Evolutionary conservation across 1,140 invertebrate genomes (phyloP), one percentile per base, ranked within the genome.

Genomic region (Cyclargus thomasi): DNA sequence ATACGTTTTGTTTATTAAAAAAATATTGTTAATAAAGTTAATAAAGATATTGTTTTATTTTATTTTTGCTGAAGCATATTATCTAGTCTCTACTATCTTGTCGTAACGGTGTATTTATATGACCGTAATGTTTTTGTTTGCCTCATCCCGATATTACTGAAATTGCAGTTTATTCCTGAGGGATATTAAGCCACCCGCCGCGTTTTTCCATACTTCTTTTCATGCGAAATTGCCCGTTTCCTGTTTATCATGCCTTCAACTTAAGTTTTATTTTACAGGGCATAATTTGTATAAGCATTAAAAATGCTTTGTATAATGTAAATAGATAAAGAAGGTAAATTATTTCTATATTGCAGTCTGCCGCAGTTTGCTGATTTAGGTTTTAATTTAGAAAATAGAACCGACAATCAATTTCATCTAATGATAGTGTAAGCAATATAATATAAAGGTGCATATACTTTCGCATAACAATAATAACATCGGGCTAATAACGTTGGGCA

Each of bases 131-230:
- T 79, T 77, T 77, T 75, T 74, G 73, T 79, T 79, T 77, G 69
- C 16, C 68, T 75, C 62, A 74, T 75, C 73, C 71, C 72, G 69
- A 74, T 79, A 79, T 71, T 77, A 67, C 70, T 77, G 77, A 79
- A 79, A 79, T 79, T 75, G 75, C 77, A 79, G 69, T 77, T 71
- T 78, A 79, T 75, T 79, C 77, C 77, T 77, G 67, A 62, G 77
- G 77, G 77, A 79, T 77, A 79, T 77, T 79, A 79, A 73, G 73
- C 75, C 75, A 73, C 77, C 77, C 75, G 75, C 70, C 72, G 77
- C 71, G 75, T 73, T 77, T 75, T 74, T 71, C 71, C 75, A 65
- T 78, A 70, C 67, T 78, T 77, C 67, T 70, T 67, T 64, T 68
- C 67, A 72, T 70, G 73, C 72, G 67, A 79, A 79, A 79, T 79